phyloP scores from a whole-genome alignment of 2,888 invertebrate species.

The Crocallis elinguaria region DNA sequence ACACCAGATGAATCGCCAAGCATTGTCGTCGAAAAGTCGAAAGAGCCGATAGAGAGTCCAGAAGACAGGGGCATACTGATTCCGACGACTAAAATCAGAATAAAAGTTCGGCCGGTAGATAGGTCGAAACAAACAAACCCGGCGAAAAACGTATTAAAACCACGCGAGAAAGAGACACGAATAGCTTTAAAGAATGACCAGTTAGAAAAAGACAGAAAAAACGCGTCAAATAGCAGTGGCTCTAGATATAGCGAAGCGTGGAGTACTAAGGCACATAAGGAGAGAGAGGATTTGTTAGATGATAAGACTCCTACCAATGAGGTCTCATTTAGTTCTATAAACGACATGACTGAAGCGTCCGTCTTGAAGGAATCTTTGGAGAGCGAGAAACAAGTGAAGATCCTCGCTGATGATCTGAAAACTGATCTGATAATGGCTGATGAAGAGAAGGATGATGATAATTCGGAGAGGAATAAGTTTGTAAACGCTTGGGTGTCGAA shows the following conservation, averaged over 20 bases:
- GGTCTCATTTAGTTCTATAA: slow-evolving; percentile 76
- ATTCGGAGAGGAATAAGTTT: slow-evolving; percentile 80
- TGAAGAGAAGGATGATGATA: slow-evolving; percentile 81
- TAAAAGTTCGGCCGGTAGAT: slow-evolving; percentile 64
- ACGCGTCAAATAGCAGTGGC: slow-evolving; percentile 68
- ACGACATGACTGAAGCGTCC: slow-evolving; percentile 80
- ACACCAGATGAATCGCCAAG: slow-evolving; percentile 67
- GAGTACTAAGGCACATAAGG: slow-evolving; percentile 57
- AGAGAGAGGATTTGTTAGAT: slow-evolving; percentile 62
- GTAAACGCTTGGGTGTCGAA: slow-evolving; percentile 79
- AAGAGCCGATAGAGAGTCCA: no score
- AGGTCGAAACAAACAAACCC: slow-evolving; percentile 48
- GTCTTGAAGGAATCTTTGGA: slow-evolving; percentile 79
- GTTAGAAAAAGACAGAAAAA: slow-evolving; percentile 59
- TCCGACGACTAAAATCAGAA: slow-evolving; percentile 59
- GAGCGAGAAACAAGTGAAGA: slow-evolving; percentile 75
- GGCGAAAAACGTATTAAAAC: slow-evolving; percentile 47
- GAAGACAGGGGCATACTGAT: slow-evolving; percentile 36
- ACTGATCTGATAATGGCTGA: slow-evolving; percentile 80
- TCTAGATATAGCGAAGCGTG: slow-evolving; percentile 62
- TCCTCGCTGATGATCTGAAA: slow-evolving; percentile 78
- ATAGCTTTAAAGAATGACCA: slow-evolving; percentile 5
- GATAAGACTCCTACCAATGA: slow-evolving; percentile 82
- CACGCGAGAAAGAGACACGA: slow-evolving; percentile 15
- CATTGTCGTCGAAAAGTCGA: slow-evolving; percentile 59